Evolutionary conservation across 2,888 invertebrate species (phyloP), one percentile per base, ranked within the genome.

Genomic region (Clostera curtula): DNA sequence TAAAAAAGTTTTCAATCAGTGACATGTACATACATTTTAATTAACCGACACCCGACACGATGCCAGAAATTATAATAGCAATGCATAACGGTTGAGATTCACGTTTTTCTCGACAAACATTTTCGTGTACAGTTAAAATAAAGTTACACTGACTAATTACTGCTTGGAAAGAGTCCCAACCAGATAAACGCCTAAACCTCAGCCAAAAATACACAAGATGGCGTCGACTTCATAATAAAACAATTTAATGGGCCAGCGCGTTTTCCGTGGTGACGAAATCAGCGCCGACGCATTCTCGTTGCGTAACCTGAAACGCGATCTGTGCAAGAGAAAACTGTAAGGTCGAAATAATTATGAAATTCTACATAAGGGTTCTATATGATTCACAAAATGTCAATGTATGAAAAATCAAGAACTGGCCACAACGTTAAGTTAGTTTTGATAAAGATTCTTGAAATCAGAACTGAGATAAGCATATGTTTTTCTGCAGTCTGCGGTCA

Each of bases 211-310:
- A 83, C 73, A 75, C 71, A 73, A 77, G 73, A 82, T 79, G 82
- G 82, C 82, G 82, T 71, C 80, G 74, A 63, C 77, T 82, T 76
- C 80, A 80, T 82, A 83, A 82, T 83, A 83, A 82, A 83, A 82
- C 82, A 79, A 82, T 83, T 82, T 83, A 83, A 83, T 82, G 82
- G 82, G 80, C 82, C 80, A 79, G 72, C 80, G 75, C 80, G 79
- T 71, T 82, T 83, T 77, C 82, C 82, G 80, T 71, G 76, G 79
- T 82, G 82, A 80, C 79, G 82, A 83, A 82, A 83, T 77, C 68
- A 60, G 71, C 76, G 74, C 73, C 72, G 73, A 72, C 79, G 76
- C 75, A 75, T 72, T 67, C 64, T 58, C 53, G 69, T 77, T 83
- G 60, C 76, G 79, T 74, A 80, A 80, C 63, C 60, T 67, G 74